These are phyloP conservation scores for Agraylea sexmaculata DNA, from an alignment of 1,140 invertebrate genomes.

Conservation along the genomic window DNA sequence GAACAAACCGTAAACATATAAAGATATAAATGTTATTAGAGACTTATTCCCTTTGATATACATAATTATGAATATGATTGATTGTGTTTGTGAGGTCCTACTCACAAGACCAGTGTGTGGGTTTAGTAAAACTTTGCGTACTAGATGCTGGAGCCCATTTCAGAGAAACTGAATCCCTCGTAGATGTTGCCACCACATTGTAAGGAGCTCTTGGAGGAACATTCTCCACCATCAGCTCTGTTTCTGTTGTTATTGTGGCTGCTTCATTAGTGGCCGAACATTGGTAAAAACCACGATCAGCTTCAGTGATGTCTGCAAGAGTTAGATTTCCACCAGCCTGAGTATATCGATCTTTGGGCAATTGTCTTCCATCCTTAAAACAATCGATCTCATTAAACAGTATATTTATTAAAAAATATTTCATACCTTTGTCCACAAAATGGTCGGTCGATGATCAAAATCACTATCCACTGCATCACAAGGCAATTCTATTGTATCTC, in stretches of 20 bases:
- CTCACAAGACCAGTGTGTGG: slow-evolving; percentile 15
- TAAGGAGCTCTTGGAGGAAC: slow-evolving; percentile 81
- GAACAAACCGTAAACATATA: no score
- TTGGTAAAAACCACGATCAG: slow-evolving; percentile 83
- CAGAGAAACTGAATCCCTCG: slow-evolving; percentile 63
- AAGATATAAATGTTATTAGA: no score
- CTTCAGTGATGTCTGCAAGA: slow-evolving; percentile 66
- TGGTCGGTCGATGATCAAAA: slow-evolving; percentile 59
- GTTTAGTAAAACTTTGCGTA: slow-evolving; percentile 13
- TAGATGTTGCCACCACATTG: slow-evolving; percentile 73
- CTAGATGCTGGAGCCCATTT: slow-evolving; percentile 63
- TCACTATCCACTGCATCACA: slow-evolving; percentile 69
- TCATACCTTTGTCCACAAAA: slow-evolving; percentile 82
- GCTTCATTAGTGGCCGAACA: slow-evolving; percentile 88
- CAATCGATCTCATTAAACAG: no score
- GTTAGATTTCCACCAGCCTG: slow-evolving; percentile 77
- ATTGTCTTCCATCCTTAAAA: slow-evolving; percentile 63
- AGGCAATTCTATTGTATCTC: slow-evolving; percentile 67
- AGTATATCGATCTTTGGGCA: slow-evolving; percentile 56
- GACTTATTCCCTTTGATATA: no score
- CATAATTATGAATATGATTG: no score
- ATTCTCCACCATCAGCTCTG: slow-evolving; percentile 79
- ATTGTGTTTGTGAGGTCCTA: no score
- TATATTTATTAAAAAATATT: slow-evolving; percentile 17
- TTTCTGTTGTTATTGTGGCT: slow-evolving; percentile 74